Evolutionary conservation across 2,113 vertebrate genomes (phyloP).

Genomic region (Spheniscus mendiculus): DNA sequence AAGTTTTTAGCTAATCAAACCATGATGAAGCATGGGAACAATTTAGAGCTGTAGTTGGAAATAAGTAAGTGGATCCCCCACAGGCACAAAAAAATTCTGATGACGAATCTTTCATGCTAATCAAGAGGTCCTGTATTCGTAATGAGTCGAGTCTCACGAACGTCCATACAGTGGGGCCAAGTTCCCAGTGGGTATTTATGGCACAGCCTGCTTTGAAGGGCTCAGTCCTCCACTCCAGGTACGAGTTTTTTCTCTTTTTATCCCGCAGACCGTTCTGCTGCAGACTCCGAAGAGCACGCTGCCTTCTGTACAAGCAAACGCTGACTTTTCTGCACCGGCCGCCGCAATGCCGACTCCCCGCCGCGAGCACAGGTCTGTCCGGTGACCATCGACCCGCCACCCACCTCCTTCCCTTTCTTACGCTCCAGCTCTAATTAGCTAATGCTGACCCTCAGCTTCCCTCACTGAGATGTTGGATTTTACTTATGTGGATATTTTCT

Average conservation of each 20-base stretch:
- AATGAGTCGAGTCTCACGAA: neutral
- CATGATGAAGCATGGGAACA: conserved; percentile 60
- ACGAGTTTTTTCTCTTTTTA: neutral
- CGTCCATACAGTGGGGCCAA: neutral
- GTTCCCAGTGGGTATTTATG: neutral
- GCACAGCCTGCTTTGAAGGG: neutral
- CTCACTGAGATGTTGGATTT: neutral
- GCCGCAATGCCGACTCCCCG: neutral
- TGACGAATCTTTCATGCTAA: conserved; percentile 33
- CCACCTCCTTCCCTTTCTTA: neutral
- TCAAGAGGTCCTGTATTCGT: neutral
- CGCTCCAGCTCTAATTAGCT: neutral
- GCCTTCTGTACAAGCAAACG: neutral
- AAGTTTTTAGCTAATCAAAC: conserved; percentile 53
- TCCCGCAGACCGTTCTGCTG: neutral
- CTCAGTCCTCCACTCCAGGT: neutral
- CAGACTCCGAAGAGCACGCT: neutral
- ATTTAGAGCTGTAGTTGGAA: conserved; percentile 62
- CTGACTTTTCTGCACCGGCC: neutral
- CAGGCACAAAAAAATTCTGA: conserved; percentile 27
- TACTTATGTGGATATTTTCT: neutral
- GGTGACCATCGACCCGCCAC: rapidly evolving
- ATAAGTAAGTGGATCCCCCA: conserved; percentile 51
- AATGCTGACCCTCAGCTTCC: neutral
- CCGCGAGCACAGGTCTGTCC: rapidly evolving